Evolutionary conservation across 2,113 vertebrate species (phyloP).

Genomic region (Progne subis): DNA sequence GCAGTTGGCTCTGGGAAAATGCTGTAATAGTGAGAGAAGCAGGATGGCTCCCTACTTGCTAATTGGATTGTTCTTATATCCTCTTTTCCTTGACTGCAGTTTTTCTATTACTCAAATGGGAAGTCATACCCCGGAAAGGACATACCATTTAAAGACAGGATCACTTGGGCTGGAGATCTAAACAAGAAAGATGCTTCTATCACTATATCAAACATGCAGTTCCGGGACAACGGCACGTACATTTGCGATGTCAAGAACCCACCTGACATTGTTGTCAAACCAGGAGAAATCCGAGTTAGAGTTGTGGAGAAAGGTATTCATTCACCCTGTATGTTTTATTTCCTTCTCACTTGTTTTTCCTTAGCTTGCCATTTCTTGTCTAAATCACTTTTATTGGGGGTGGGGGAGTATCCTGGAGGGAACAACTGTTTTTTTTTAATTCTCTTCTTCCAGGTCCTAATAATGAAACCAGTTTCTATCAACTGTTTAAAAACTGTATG

Average conservation of each 20-base stretch:
- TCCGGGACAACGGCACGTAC: constrained; percentile 92
- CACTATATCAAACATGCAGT: constrained; percentile 84
- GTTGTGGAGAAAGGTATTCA: constrained; percentile 90
- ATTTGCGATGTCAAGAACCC: constrained; percentile 91
- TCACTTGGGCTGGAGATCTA: constrained; percentile 88
- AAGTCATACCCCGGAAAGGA: constrained; percentile 72
- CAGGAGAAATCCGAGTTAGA: constrained; percentile 80
- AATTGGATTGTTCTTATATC: constrained; percentile 28
- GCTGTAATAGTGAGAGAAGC: neutral
- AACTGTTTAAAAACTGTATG: neutral
- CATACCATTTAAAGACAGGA: constrained; percentile 80
- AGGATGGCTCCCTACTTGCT: neutral
- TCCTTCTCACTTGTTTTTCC: neutral
- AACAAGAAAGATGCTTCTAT: constrained; percentile 93
- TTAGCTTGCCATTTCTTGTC: neutral
- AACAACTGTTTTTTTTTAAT: neutral
- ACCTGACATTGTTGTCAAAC: constrained; percentile 83
- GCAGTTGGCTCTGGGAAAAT: neutral
- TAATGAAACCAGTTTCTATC: neutral
- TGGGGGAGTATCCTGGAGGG: neutral
- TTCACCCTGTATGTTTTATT: neutral
- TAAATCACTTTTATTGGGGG: neutral
- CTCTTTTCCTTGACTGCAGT: constrained; percentile 72
- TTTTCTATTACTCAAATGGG: constrained; percentile 84
- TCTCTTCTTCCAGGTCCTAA: neutral